These are phyloP conservation scores for Columbina picui DNA, from an alignment of 2,113 vertebrate genomes.

Conservation along the genomic window DNA sequence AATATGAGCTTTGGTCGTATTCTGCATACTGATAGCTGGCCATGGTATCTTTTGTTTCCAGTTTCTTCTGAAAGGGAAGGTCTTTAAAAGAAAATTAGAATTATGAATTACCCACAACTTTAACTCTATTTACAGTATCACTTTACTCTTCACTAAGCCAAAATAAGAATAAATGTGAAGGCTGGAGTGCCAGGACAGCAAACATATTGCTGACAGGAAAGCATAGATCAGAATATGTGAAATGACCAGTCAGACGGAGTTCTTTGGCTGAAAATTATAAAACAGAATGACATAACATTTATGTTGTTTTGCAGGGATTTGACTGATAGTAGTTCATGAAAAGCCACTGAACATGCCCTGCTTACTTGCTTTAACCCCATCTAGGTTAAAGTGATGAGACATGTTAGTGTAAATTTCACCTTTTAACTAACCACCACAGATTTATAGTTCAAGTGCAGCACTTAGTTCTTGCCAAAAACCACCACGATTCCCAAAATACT, in stretches of 20 bases:
- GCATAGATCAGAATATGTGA: not conserved
- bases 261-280: not conserved
- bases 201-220: not conserved
- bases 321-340: not conserved
- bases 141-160: not conserved
- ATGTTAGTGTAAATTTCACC: not conserved
- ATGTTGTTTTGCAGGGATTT: not conserved
- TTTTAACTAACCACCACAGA: constrained; percentile 9
- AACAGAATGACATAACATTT: not conserved
- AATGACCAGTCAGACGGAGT: not conserved
- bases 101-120: not conserved
- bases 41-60: not conserved
- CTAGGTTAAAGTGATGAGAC: constrained; percentile 1
- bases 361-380: not conserved
- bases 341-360: not conserved
- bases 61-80: not conserved
- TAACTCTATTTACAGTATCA: not conserved
- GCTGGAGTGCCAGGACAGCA: not conserved
- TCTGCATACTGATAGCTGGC: not conserved
- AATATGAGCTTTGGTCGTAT: not conserved
- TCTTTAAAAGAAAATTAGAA: not conserved
- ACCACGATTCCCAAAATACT: not conserved
- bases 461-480: not conserved
- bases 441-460: not conserved
- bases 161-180: not conserved